phyloP scores from a whole-genome alignment of 2,888 invertebrate species.

The Serrognathus titanus region DNA sequence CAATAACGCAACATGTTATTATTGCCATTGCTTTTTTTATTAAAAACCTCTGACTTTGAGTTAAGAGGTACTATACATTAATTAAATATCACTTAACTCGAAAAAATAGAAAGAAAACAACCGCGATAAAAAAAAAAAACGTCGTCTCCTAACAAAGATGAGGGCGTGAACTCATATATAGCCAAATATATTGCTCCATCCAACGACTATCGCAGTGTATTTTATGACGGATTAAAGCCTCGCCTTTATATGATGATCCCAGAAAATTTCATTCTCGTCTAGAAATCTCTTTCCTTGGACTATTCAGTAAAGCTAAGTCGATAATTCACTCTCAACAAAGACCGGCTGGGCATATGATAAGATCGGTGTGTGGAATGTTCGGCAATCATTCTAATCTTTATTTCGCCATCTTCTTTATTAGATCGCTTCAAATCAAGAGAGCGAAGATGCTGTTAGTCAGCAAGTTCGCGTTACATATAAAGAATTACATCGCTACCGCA shows the following conservation, averaged over 20 bases:
- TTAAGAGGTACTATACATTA: too few species aligned
- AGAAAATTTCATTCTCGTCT: constrained; percentile 29
- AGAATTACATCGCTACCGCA: too few species aligned
- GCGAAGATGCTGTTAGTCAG: constrained; percentile 14
- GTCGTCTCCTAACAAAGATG: too few species aligned
- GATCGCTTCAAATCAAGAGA: constrained; percentile 29
- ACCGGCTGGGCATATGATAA: constrained; percentile 32
- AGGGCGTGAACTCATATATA: background rate
- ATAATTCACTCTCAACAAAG: constrained; percentile 37
- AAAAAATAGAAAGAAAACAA: too few species aligned
- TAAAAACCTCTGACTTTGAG: too few species aligned
- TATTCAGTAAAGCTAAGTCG: constrained; percentile 31
- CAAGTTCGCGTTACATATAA: constrained; percentile 3
- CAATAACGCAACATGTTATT: too few species aligned
- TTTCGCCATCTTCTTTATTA: constrained; percentile 39
- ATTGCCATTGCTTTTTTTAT: too few species aligned
- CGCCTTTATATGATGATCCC: constrained; percentile 30
- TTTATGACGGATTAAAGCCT: constrained; percentile 37
- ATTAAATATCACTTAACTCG: too few species aligned
- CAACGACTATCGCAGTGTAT: constrained; percentile 26
- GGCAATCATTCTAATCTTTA: constrained; percentile 39
- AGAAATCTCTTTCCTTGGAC: constrained; percentile 27
- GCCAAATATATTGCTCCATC: background rate
- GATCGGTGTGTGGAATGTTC: constrained; percentile 37
- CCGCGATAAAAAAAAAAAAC: too few species aligned